These are phyloP conservation scores for Diplosoma virens DNA, from an alignment of 23 tunicate genomes.

Conservation along the genomic window DNA sequence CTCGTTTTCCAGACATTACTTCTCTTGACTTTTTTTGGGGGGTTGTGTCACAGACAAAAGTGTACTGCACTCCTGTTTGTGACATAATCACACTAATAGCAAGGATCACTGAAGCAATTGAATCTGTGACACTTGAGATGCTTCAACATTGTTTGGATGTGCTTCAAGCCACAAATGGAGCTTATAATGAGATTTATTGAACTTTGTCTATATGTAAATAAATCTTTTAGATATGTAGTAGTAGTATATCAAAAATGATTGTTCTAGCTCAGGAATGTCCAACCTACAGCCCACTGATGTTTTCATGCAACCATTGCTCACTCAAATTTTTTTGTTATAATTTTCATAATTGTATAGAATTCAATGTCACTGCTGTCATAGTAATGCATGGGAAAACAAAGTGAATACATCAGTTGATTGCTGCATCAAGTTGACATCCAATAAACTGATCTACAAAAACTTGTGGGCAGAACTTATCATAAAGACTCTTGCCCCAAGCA, in stretches of 20 bases:
- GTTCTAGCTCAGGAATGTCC: too few species aligned
- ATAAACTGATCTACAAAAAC: too few species aligned
- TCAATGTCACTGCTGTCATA: too few species aligned
- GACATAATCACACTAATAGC: background rate
- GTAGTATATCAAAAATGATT: background rate
- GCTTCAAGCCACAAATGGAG: background rate
- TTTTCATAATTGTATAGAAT: too few species aligned
- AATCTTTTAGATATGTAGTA: background rate
- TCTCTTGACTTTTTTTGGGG: background rate
- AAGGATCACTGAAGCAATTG: slow-evolving; percentile 3
- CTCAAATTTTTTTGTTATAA: too few species aligned
- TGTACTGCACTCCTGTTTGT: background rate
- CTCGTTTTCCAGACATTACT: background rate
- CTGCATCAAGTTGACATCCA: too few species aligned
- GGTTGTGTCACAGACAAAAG: background rate
- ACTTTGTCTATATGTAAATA: background rate
- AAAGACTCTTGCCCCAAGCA: too few species aligned
- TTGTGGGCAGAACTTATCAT: too few species aligned
- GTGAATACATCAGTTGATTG: too few species aligned
- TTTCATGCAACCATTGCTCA: too few species aligned
- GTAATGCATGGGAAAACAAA: too few species aligned
- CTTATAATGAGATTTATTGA: background rate
- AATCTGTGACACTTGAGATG: background rate
- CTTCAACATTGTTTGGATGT: background rate
- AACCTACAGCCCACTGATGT: too few species aligned